Base-by-base conservation (phyloP, 2,888 invertebrate species). In the Clivina fossor region DNA sequence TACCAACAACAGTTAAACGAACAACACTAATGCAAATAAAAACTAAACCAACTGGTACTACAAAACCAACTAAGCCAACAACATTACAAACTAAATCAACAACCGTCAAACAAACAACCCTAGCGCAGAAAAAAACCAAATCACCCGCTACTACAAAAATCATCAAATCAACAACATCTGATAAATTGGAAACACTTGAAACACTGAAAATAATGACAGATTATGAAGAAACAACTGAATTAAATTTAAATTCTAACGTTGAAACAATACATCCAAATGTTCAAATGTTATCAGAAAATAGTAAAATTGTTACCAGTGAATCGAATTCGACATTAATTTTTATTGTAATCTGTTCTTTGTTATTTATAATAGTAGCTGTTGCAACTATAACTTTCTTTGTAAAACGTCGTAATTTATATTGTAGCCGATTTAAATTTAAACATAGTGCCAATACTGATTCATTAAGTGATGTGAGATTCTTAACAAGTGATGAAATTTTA, bases 401-500 rank as follows among this genome's bases (percentile, higher is more conserved):
- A 3, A 41, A 41, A 24, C 24, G n/a, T n/a, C n/a, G 4, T 41
- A 41, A 41, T 41, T 5, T 20, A n/a, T 13, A 24, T 13, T 41
- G 41, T 41, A 22, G 13, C 7, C 4, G 13, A 11, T 11, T 41
- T 2, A 22, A 11, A 19, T 46, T 48, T 9, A 37, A 35, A 15
- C 20, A 41, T 11, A 11, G n/a, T 41, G 24, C 46, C 16, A 19
- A 28, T 24, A 35, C 32, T 9, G 58, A 54, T 9, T 54, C 54
- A 13, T 46, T 58, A 59, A 80, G 80, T 46, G 81, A 81, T 60
- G 80, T 82, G 0, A 67, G 80, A 55, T 82, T 77, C 65, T 68
- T 81, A 33, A 78, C 80, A 1, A 74, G 76, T 19, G 79, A 80
- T 54, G 81, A 82, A 63, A 68, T 74, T 28, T 65, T 81, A 11